Percentiles rank a stretch among this genome's conserved stretches.
phyloP scores from a whole-genome alignment of 2,888 invertebrate species.

The Lysandra coridon region DNA sequence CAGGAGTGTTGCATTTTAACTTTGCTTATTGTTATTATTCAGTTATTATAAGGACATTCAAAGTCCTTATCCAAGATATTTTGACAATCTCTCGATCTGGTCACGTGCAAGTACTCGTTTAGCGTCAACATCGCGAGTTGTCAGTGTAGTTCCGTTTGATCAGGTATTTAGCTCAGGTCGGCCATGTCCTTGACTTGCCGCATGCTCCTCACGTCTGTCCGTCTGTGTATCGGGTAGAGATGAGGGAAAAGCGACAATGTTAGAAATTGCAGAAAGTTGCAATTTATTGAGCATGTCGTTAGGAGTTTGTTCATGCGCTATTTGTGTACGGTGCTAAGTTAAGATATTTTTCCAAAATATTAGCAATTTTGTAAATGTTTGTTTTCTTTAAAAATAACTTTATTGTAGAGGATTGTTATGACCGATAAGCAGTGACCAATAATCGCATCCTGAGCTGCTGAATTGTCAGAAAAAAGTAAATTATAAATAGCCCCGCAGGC shows the following conservation, averaged over 20 bases:
- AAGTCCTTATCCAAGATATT: too few species aligned
- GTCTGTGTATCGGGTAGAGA: background rate
- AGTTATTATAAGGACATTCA: too few species aligned
- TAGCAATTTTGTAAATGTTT: background rate
- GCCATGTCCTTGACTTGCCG: background rate
- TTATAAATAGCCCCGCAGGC: too few species aligned
- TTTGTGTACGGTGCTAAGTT: background rate
- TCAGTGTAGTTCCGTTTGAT: background rate
- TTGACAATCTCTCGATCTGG: background rate
- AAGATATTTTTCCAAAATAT: background rate
- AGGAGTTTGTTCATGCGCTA: background rate
- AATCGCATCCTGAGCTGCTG: too few species aligned
- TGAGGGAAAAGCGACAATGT: constrained; percentile 12
- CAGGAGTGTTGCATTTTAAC: too few species aligned
- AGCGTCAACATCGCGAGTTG: background rate
- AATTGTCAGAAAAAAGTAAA: too few species aligned
- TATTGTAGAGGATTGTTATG: too few species aligned
- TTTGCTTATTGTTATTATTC: too few species aligned
- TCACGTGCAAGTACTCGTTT: background rate
- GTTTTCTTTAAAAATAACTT: background rate
- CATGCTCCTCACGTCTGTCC: background rate
- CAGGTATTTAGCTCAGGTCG: background rate
- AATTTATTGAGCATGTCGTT: background rate
- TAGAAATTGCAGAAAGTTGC: constrained; percentile 9
- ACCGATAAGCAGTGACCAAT: too few species aligned